A percentile compares a stretch with the other conserved stretches of the same genome.
Conservation (phyloP, 92 coral and sea anemone genomes). For the Anthopleura xanthogrammica region DNA sequence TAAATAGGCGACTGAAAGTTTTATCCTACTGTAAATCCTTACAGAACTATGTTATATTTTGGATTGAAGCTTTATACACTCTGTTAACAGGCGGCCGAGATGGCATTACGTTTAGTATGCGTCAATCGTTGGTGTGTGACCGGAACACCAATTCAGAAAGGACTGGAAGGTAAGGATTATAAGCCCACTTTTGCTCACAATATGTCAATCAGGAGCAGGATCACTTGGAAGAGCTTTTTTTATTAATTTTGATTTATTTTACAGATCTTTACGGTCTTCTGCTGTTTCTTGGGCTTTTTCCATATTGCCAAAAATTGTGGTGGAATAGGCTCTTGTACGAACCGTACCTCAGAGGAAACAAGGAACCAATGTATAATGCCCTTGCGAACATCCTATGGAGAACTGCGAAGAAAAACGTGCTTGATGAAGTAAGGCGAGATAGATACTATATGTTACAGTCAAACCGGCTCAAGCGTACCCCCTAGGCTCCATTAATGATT, state of each 20-base stretch:
- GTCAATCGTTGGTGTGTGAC: conserved; percentile 97
- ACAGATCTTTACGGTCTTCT: conserved; percentile 89
- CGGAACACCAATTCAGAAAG: conserved; percentile 94
- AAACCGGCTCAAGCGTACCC: too few relatives aligned
- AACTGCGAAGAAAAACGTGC: conserved; percentile 65
- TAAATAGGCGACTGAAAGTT: too few relatives aligned
- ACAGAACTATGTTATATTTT: too few relatives aligned
- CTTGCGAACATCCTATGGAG: conserved; percentile 86
- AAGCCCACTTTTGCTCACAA: too few relatives aligned
- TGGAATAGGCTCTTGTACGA: conserved; percentile 86
- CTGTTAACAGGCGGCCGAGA: conserved; percentile 84
- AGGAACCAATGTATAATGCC: conserved; percentile 62
- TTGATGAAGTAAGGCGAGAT: neutral
- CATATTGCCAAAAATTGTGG: conserved; percentile 85
- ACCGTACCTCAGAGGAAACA: conserved; percentile 72
- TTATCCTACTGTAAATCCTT: too few relatives aligned
- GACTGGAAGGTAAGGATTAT: conserved; percentile 70
- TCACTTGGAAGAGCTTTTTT: too few relatives aligned
- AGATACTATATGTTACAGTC: too few relatives aligned
- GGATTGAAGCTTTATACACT: neutral
- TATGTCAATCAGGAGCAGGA: too few relatives aligned
- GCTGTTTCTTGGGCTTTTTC: conserved; percentile 89
- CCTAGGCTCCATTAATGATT: too few relatives aligned
- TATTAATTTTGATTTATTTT: neutral
- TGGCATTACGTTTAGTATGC: conserved; percentile 73